Evolutionary conservation across 1,140 invertebrate genomes (phyloP).

Genomic region (Tyrophagus putrescentiae): DNA sequence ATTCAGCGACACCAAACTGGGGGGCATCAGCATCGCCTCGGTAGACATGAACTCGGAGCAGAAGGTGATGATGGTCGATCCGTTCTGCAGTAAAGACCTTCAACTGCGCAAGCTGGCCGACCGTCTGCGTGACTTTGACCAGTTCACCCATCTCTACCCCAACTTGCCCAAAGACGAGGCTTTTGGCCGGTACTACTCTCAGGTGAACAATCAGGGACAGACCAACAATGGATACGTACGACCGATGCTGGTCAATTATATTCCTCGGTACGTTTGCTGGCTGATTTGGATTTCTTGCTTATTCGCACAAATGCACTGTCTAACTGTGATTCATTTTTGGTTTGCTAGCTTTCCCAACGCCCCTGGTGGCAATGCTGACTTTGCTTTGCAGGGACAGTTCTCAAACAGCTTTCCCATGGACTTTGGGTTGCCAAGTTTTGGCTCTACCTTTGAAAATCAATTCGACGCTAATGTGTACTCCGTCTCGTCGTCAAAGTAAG

Average conservation of each 20-base stretch:
- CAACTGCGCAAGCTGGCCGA: slow-evolving; percentile 73
- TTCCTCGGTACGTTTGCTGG: slow-evolving; percentile 39
- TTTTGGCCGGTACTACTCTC: slow-evolving; percentile 81
- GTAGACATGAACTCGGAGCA: slow-evolving; percentile 46
- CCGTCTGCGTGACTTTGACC: slow-evolving; percentile 65
- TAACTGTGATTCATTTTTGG: background rate
- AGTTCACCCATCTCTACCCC: slow-evolving; percentile 68
- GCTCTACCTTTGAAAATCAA: background rate
- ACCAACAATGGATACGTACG: slow-evolving; percentile 67
- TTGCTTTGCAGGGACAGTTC: background rate
- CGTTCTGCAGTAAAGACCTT: slow-evolving; percentile 83
- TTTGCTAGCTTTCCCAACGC: background rate
- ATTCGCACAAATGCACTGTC: background rate
- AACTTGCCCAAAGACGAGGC: slow-evolving; percentile 69
- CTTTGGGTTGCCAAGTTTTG: background rate
- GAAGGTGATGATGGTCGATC: slow-evolving; percentile 43
- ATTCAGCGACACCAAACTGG: slow-evolving; percentile 85
- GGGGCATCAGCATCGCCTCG: slow-evolving; percentile 93
- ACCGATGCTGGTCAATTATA: slow-evolving; percentile 62
- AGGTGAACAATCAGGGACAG: slow-evolving; percentile 48
- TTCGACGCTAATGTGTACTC: no score
- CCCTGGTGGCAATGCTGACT: background rate
- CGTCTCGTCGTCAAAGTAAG: slow-evolving; percentile 3
- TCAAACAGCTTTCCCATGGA: slow-evolving; percentile 6
- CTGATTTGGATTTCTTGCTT: background rate